Base-by-base conservation (phyloP, 1,140 invertebrate species). In the Nasonia longicornis region DNA sequence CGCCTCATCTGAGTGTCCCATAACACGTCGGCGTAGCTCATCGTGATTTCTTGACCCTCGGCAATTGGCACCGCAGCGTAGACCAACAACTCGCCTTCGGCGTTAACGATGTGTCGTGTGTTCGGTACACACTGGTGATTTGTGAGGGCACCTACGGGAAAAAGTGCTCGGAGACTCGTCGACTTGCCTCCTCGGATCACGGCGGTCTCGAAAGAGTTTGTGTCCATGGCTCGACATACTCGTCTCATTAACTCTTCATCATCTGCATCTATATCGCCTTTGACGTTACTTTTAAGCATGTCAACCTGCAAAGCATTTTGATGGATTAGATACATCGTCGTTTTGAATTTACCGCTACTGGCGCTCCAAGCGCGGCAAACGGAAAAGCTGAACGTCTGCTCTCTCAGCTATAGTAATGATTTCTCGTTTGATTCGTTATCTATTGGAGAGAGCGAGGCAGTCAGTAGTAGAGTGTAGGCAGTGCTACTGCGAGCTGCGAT, bases 51-150 rank as follows among this genome's bases (percentile, higher is more conserved):
- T 12, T 92, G 88, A 12, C 94, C 95, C 69, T 91, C 88, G 22
- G 87, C 84, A 72, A 97, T 96, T 7, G 92, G 89, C 70, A 92
- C 90, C 0, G 93, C 91, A 7, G 95, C 93, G 84, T 91, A 93
- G 0, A 95, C 92, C 20, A 92, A 90, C 88, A 96, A 94, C 45
- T 91, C 89, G 26, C 91, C 91, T 8, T 92, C 86, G 6, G 88
- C 85, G 82, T 93, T 92, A 81, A 94, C 95, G 64, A 92, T 90
- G 81, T 95, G 94, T 26, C 92, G 92, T 0, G 95, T 95, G 86
- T 96, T 97, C 2, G 95, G 94, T 12, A 92, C 89, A 85, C 96
- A 97, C 48, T 91, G 92, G 85, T 96, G 95, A 88, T 96, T 96
- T 86, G 96, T 92, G 45, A 96, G 89, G 20, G 94, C 93, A 1